Evolutionary conservation across 2,888 invertebrate species (phyloP).

Genomic region (Sphecodes monilicornis): DNA sequence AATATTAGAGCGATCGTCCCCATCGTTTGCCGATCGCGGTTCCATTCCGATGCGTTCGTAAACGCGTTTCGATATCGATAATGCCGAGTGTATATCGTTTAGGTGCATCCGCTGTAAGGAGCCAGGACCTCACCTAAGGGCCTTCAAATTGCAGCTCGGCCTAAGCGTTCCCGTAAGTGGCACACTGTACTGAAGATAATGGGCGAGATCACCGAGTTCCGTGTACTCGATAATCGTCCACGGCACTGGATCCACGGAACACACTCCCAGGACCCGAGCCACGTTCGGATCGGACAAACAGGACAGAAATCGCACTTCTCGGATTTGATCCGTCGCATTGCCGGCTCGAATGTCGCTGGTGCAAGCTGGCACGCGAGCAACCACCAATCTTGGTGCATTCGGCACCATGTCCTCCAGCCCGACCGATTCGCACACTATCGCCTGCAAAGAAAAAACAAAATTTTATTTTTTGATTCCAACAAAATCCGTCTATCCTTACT

Average conservation of each 20-base stretch:
- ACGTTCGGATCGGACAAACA: conserved; percentile 89
- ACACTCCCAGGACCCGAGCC: conserved; percentile 88
- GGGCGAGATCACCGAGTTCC: conserved; percentile 90
- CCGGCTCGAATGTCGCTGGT: conserved; percentile 83
- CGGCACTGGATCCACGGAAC: conserved; percentile 85
- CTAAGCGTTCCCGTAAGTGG: conserved; percentile 81
- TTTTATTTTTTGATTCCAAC: background rate
- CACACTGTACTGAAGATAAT: conserved; percentile 86
- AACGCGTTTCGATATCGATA: background rate
- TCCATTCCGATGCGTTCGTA: conserved; percentile 30
- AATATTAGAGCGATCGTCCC: conserved; percentile 30
- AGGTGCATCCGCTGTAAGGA: conserved; percentile 30
- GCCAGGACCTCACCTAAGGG: conserved; percentile 79
- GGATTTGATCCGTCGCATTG: conserved; percentile 84
- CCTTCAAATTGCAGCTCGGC: conserved; percentile 82
- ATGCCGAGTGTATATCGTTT: conserved; percentile 19
- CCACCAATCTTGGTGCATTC: conserved; percentile 85
- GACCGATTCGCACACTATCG: conserved; percentile 86
- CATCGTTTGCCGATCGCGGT: background rate
- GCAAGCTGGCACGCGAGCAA: conserved; percentile 85
- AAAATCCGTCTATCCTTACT: background rate
- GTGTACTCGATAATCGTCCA: conserved; percentile 91
- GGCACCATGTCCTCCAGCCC: conserved; percentile 85
- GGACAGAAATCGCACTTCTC: conserved; percentile 90
- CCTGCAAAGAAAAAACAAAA: conserved; percentile 85